Evolutionary conservation across 2,888 invertebrate genomes (phyloP).

Genomic region (Eudemis profundana): DNA sequence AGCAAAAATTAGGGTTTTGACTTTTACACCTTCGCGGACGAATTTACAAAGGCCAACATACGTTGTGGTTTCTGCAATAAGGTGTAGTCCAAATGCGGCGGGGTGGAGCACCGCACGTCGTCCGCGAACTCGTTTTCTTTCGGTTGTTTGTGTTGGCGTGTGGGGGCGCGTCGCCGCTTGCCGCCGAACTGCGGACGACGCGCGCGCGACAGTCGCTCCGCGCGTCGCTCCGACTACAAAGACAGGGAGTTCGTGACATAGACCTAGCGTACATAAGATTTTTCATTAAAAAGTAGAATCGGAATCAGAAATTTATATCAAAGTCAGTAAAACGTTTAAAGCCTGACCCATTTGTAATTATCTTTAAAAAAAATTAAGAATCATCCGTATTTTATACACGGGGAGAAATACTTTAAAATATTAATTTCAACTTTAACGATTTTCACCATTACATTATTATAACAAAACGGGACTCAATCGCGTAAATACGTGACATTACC

Average conservation of each 20-base stretch:
- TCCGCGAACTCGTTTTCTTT: slow-evolving; percentile 71
- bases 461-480: too few relatives aligned
- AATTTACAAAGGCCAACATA: slow-evolving; percentile 45
- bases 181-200: slow-evolving; percentile 76
- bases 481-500: too few relatives aligned
- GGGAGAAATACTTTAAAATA: too few relatives aligned
- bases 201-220: slow-evolving; percentile 76
- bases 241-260: background rate
- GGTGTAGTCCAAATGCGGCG: slow-evolving; percentile 72
- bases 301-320: too few relatives aligned
- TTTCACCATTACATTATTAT: too few relatives aligned
- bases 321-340: too few relatives aligned
- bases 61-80: slow-evolving; percentile 73
- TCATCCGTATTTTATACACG: too few relatives aligned
- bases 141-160: slow-evolving; percentile 66
- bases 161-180: slow-evolving; percentile 70
- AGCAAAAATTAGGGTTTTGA: too few relatives aligned
- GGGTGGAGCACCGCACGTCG: slow-evolving; percentile 69
- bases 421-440: too few relatives aligned
- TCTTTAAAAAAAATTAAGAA: too few relatives aligned
- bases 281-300: too few relatives aligned
- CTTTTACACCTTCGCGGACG: background rate
- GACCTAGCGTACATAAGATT: background rate
- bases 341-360: too few relatives aligned
- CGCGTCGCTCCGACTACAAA: slow-evolving; percentile 75